A percentile compares a stretch with the other conserved stretches of the same genome.
phyloP scores from a whole-genome alignment of 2,113 vertebrate species.

The Crotophaga sulcirostris region DNA sequence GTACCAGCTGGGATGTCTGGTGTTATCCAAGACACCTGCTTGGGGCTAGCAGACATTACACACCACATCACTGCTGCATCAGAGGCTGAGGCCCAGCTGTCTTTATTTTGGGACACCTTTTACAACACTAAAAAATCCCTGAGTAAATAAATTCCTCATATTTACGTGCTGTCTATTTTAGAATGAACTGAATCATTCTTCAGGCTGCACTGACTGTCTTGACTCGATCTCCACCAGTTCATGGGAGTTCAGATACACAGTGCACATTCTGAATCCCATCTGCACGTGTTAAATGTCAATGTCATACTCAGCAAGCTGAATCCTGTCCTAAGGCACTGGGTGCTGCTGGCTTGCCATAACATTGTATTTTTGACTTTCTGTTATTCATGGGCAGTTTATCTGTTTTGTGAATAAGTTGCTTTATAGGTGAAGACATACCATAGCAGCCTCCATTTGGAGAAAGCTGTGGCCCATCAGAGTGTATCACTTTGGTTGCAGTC shows the following conservation, averaged over 20 bases:
- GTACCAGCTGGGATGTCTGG: background rate
- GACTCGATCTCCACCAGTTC: background rate
- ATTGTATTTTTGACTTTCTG: background rate
- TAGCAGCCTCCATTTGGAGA: background rate
- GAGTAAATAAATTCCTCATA: background rate
- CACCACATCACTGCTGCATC: background rate
- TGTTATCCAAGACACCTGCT: background rate
- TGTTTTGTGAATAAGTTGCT: background rate
- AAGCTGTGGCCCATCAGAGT: background rate
- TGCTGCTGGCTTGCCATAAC: background rate
- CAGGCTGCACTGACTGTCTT: background rate
- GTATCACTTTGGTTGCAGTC: background rate
- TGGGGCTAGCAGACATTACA: background rate
- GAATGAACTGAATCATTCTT: background rate
- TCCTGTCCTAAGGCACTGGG: background rate
- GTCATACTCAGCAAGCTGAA: background rate
- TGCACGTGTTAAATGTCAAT: background rate
- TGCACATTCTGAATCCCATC: background rate
- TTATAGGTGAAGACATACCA: background rate
- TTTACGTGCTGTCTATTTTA: background rate
- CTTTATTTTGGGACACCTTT: background rate
- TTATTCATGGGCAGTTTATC: background rate
- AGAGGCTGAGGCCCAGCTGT: background rate
- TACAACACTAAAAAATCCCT: background rate
- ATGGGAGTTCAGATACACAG: background rate